Evolutionary conservation across 2,113 vertebrate species (phyloP).

Genomic region (Forbesichthys agassizii): DNA sequence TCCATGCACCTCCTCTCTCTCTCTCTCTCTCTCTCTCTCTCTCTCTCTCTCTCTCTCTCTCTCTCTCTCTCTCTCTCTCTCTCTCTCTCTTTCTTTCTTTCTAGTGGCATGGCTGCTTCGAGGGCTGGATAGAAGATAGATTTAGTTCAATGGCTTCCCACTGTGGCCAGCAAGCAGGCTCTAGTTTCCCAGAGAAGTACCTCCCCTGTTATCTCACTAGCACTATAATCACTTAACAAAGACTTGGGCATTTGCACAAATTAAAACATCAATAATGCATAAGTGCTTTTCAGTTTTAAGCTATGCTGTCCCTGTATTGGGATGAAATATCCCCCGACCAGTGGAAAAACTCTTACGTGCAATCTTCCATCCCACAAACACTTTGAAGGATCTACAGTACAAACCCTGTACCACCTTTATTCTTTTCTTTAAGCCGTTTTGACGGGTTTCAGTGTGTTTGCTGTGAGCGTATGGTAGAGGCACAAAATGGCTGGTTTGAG

Average conservation of each 20-base stretch:
- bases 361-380: constrained; percentile 51
- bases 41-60: constrained; percentile 2
- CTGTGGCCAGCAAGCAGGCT: constrained; percentile 66
- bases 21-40: constrained; percentile 16
- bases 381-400: constrained; percentile 39
- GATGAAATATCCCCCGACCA: constrained; percentile 65
- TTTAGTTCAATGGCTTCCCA: constrained; percentile 69
- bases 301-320: constrained; percentile 72
- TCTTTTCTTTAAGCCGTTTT: background rate
- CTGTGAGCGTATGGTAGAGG: constrained; percentile 48
- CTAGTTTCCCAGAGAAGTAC: constrained; percentile 78
- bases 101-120: background rate
- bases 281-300: constrained; percentile 82
- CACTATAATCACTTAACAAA: constrained; percentile 86
- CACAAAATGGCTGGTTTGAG: constrained; percentile 57
- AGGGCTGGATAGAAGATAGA: constrained; percentile 57
- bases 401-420: background rate
- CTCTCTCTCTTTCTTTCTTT: constrained; percentile 11
- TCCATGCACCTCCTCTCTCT: constrained; percentile 11
- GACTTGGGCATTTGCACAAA: constrained; percentile 84
- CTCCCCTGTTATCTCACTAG: constrained; percentile 78
- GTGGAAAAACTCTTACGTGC: constrained; percentile 44
- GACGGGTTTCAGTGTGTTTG: constrained; percentile 47
- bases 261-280: constrained; percentile 87
- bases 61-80: background rate